Evolutionary conservation across 1,140 invertebrate species (phyloP).

Genomic region (Drosophila ohnishii): DNA sequence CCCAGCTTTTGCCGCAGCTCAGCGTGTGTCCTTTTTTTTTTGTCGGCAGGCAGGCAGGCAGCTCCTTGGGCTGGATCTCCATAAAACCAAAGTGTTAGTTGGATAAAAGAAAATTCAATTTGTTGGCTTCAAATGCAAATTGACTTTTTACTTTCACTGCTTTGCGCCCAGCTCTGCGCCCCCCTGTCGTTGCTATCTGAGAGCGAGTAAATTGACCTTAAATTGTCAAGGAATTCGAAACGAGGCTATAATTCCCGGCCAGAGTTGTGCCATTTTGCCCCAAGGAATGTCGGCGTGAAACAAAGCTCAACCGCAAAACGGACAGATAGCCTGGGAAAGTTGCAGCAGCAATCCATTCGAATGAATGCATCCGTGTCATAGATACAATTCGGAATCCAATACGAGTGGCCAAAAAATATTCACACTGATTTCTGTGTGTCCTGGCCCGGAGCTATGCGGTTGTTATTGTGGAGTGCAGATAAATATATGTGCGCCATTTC

Average conservation of each 20-base stretch:
- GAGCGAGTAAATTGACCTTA: slow-evolving; percentile 44
- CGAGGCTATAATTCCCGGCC: slow-evolving; percentile 36
- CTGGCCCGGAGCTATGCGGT: slow-evolving; percentile 22
- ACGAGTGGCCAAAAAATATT: slow-evolving; percentile 32
- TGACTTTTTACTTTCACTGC: slow-evolving; percentile 49
- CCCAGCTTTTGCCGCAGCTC: slow-evolving; percentile 11
- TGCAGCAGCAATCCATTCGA: slow-evolving; percentile 19
- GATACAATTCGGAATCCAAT: slow-evolving; percentile 41
- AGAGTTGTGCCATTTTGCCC: slow-evolving; percentile 5
- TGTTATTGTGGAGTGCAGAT: slow-evolving; percentile 40
- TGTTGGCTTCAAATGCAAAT: slow-evolving; percentile 63
- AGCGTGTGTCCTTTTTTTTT: slow-evolving; percentile 51
- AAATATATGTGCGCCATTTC: slow-evolving; percentile 36
- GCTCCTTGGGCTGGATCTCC: slow-evolving; percentile 34
- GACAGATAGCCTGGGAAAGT: slow-evolving; percentile 12
- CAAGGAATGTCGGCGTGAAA: neutral
- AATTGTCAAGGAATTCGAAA: slow-evolving; percentile 47
- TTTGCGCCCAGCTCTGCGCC: slow-evolving; percentile 11
- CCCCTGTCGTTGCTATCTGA: slow-evolving; percentile 12
- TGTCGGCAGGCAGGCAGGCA: neutral
- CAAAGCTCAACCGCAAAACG: slow-evolving; percentile 27
- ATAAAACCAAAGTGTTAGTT: slow-evolving; percentile 67
- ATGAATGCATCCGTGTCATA: slow-evolving; percentile 48
- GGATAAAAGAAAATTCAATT: slow-evolving; percentile 68
- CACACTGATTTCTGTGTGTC: slow-evolving; percentile 43